A percentile compares a stretch with the other conserved stretches of the same genome.
These are phyloP conservation scores for Cheilosia vulpina DNA, from an alignment of 2,888 invertebrate species.

Conservation along the genomic window DNA sequence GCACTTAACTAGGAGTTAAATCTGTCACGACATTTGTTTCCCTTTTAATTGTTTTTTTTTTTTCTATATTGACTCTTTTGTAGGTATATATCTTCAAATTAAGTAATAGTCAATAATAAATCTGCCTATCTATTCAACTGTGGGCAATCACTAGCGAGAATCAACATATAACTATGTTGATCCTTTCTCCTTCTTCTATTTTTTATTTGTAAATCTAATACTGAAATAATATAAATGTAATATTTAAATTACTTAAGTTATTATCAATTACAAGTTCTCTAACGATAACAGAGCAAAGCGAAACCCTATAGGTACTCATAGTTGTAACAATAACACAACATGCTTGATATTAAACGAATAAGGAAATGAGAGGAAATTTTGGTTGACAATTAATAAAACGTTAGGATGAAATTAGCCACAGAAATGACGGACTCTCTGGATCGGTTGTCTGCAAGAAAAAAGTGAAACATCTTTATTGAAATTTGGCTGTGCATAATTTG, in stretches of 20 bases:
- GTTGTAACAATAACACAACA: constrained; percentile 51
- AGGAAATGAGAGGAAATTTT: constrained; percentile 5
- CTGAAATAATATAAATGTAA: constrained; percentile 52
- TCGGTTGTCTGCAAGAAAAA: constrained; percentile 22
- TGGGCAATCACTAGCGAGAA: constrained; percentile 18
- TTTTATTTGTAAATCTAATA: constrained; percentile 50
- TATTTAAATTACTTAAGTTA: constrained; percentile 53
- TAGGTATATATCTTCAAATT: constrained; percentile 13
- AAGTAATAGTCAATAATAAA: constrained; percentile 35
- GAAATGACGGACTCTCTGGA: background rate
- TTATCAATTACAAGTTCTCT: constrained; percentile 8
- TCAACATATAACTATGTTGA: constrained; percentile 30
- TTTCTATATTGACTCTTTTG: constrained; percentile 7
- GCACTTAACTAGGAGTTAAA: constrained; percentile 3
- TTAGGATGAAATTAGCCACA: constrained; percentile 8
- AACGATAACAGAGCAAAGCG: constrained; percentile 29
- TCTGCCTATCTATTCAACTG: constrained; percentile 6
- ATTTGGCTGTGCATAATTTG: background rate
- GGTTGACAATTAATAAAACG: background rate
- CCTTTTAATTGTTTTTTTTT: background rate
- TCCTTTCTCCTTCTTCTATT: constrained; percentile 14
- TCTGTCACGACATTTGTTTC: background rate
- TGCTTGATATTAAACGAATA: constrained; percentile 33
- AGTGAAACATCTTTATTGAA: background rate
- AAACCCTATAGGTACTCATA: constrained; percentile 39